These are phyloP conservation scores for Plotosus lineatus DNA, from an alignment of 2,113 vertebrate species.

Conservation along the genomic window DNA sequence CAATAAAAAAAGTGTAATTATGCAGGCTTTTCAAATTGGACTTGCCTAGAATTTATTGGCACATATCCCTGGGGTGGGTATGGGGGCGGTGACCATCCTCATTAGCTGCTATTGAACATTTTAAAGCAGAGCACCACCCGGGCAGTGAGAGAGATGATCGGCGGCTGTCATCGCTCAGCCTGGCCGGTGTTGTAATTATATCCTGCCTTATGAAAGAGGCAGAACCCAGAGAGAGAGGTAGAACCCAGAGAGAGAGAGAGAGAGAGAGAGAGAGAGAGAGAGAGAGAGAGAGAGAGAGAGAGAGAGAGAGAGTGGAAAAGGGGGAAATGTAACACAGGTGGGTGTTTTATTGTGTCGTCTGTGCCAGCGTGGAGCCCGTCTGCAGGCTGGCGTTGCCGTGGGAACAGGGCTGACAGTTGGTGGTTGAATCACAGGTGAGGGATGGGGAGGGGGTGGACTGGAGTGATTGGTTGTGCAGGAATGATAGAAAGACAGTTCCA, in stretches of 20 bases:
- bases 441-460: slow-evolving; percentile 13
- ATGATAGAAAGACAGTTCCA: slow-evolving; percentile 28
- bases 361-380: slow-evolving; percentile 51
- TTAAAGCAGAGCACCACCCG: slow-evolving; percentile 20
- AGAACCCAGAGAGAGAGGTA: slow-evolving; percentile 45
- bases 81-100: slow-evolving; percentile 54
- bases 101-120: slow-evolving; percentile 66
- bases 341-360: slow-evolving; percentile 60
- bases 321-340: slow-evolving; percentile 53
- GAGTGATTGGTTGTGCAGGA: slow-evolving; percentile 1
- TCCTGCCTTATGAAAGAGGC: slow-evolving; percentile 55
- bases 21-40: slow-evolving; percentile 50
- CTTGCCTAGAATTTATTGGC: slow-evolving; percentile 47
- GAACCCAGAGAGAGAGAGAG: slow-evolving; percentile 1
- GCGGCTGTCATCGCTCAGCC: slow-evolving; percentile 52
- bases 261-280: slow-evolving; percentile 23
- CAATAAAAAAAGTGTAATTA: slow-evolving; percentile 65
- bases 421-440: slow-evolving; percentile 52
- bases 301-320: slow-evolving; percentile 13
- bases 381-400: slow-evolving; percentile 54
- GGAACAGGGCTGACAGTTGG: slow-evolving; percentile 51
- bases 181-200: slow-evolving; percentile 69
- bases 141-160: slow-evolving; percentile 36
- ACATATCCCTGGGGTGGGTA: slow-evolving; percentile 53
- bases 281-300: slow-evolving; percentile 20